Percentiles rank a stretch among this genome's conserved stretches.
These are phyloP conservation scores for Henricia sp. DNA, from an alignment of 53 echinoderm and acorn worm genomes.

Conservation along the genomic window DNA sequence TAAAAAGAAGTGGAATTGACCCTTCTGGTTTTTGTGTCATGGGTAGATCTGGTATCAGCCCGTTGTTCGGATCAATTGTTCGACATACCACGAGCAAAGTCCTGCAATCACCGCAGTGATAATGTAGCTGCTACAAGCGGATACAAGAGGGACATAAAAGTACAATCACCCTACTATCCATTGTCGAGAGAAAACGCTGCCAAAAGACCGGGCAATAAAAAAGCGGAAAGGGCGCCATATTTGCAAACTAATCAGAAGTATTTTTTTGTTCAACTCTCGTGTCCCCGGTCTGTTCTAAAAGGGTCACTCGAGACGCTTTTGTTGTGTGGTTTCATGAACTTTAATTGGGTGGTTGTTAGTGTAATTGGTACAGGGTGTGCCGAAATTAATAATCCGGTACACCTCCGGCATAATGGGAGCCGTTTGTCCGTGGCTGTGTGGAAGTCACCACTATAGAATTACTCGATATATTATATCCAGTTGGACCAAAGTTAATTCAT, in stretches of 20 bases:
- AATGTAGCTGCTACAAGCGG: conserved; percentile 19
- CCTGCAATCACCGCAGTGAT: conserved; percentile 27
- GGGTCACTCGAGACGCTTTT: conserved; percentile 24
- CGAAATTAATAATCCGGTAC: too few relatives aligned
- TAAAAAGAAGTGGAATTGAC: too few relatives aligned
- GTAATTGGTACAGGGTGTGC: conserved; percentile 33
- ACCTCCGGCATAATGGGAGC: too few relatives aligned
- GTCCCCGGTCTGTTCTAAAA: background rate
- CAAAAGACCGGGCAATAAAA: background rate
- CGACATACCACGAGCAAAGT: background rate
- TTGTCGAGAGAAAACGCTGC: background rate
- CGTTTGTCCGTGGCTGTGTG: too few relatives aligned
- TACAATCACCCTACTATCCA: conserved; percentile 17
- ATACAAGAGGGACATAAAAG: conserved; percentile 37
- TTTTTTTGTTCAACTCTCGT: background rate
- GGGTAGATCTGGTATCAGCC: conserved; percentile 1
- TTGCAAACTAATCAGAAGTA: background rate
- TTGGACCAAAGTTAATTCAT: too few relatives aligned
- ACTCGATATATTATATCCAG: too few relatives aligned
- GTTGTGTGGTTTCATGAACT: conserved; percentile 9
- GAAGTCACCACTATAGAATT: too few relatives aligned
- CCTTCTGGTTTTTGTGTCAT: background rate
- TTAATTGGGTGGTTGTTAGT: conserved; percentile 48
- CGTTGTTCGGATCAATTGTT: conserved; percentile 37
- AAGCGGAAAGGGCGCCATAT: conserved; percentile 33